These are phyloP conservation scores for Suricata suricatta DNA, from an alignment of 2,113 vertebrate genomes.

Conservation along the genomic window DNA sequence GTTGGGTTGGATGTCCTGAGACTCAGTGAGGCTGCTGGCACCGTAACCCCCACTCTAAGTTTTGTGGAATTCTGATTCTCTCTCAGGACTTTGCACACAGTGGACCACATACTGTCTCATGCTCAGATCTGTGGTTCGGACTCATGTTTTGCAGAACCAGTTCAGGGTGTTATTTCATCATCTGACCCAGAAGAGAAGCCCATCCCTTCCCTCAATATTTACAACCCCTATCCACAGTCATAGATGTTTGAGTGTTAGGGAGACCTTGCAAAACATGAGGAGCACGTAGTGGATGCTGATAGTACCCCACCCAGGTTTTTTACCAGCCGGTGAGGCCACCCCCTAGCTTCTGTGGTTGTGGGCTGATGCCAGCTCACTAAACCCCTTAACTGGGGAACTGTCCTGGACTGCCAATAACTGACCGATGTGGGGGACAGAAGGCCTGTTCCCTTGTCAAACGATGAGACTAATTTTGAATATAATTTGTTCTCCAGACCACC, in stretches of 20 bases:
- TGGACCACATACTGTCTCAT: background rate
- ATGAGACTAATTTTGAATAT: background rate
- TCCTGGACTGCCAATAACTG: background rate
- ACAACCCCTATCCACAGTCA: background rate
- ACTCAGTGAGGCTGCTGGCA: background rate
- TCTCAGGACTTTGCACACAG: background rate
- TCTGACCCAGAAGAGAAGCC: background rate
- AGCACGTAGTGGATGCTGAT: background rate
- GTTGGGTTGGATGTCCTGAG: background rate
- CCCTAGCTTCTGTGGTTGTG: background rate
- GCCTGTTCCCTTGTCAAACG: background rate
- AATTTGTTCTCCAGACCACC: background rate
- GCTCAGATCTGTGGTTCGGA: background rate
- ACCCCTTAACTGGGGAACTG: background rate
- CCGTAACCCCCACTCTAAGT: background rate
- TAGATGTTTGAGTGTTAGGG: background rate
- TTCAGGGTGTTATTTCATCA: background rate
- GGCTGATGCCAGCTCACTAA: background rate
- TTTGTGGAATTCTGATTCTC: background rate
- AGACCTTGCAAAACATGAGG: background rate
- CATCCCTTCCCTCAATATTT: background rate
- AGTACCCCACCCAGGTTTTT: background rate
- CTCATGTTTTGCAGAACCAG: background rate
- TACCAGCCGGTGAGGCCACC: background rate
- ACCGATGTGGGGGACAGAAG: background rate